These are phyloP conservation scores for Hydraecia micacea DNA, from an alignment of 2,888 invertebrate genomes.

Conservation along the genomic window DNA sequence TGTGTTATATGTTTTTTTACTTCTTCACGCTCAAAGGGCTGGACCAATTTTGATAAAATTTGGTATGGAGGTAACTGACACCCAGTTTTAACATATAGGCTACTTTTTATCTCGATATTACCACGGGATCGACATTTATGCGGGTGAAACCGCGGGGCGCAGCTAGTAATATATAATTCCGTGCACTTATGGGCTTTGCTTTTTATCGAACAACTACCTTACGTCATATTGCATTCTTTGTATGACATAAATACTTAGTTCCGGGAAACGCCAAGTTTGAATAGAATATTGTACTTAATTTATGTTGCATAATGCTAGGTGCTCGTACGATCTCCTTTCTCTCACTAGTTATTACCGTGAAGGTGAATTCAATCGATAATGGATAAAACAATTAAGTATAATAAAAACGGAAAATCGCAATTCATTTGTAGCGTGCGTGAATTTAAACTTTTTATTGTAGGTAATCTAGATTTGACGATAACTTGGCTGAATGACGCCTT, in stretches of 20 bases:
- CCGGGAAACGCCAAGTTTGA: constrained; percentile 62
- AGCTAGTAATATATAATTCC: constrained; percentile 50
- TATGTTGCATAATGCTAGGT: constrained; percentile 58
- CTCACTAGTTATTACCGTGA: constrained; percentile 56
- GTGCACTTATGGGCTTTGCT: constrained; percentile 50
- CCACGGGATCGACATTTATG: too few relatives aligned
- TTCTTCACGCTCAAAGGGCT: too few relatives aligned
- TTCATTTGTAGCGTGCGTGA: constrained; percentile 58
- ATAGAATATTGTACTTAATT: constrained; percentile 60
- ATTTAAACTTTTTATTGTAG: constrained; percentile 53
- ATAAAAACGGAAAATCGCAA: constrained; percentile 63
- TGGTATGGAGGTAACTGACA: too few relatives aligned
- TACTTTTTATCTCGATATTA: too few relatives aligned
- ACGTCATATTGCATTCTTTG: constrained; percentile 59
- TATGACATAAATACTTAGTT: constrained; percentile 61
- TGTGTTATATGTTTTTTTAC: too few relatives aligned
- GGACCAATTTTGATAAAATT: too few relatives aligned
- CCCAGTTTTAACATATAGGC: too few relatives aligned
- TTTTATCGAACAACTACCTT: constrained; percentile 51
- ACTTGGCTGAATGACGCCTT: constrained; percentile 41
- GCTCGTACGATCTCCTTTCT: constrained; percentile 62
- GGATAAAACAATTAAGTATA: constrained; percentile 59
- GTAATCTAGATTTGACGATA: constrained; percentile 56
- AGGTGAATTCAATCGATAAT: constrained; percentile 68
- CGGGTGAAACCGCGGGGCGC: too few relatives aligned